Conservation (phyloP, 2,113 vertebrate species). For the Poicephalus gulielmi region DNA sequence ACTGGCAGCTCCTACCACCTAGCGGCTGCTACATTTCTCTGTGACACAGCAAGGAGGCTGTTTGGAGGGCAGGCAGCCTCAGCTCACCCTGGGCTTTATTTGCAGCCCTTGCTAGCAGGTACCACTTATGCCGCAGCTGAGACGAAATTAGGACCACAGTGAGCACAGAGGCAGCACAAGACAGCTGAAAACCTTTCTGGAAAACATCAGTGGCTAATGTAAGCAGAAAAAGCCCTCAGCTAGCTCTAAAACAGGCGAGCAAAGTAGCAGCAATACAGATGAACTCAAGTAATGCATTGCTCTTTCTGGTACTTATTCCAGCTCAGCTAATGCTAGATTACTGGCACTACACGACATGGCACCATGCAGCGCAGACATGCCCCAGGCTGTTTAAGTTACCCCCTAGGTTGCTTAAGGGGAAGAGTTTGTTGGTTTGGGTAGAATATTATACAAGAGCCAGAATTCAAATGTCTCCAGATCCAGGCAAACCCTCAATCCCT, state of each 20-base stretch:
- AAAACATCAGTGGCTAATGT: background rate
- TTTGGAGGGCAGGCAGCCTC: background rate
- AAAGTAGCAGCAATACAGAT: background rate
- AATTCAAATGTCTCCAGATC: background rate
- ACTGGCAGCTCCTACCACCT: slow-evolving; percentile 57
- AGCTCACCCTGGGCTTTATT: background rate
- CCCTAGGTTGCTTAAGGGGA: background rate
- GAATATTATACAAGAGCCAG: background rate
- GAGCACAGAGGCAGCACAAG: background rate
- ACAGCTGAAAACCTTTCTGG: background rate
- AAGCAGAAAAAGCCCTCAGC: background rate
- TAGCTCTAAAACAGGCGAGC: background rate
- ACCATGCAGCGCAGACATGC: background rate
- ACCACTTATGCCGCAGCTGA: background rate
- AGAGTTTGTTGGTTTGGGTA: background rate
- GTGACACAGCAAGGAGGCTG: background rate
- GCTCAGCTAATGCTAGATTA: background rate
- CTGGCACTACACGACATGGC: accelerated
- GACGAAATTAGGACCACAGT: background rate
- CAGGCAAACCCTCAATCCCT: background rate
- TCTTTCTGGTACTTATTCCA: background rate
- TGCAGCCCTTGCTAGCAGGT: accelerated
- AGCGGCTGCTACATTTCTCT: background rate
- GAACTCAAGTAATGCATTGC: background rate
- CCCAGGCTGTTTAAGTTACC: background rate